Conservation (phyloP, 2,113 vertebrate genomes). For the Platysternon megacephalum region DNA sequence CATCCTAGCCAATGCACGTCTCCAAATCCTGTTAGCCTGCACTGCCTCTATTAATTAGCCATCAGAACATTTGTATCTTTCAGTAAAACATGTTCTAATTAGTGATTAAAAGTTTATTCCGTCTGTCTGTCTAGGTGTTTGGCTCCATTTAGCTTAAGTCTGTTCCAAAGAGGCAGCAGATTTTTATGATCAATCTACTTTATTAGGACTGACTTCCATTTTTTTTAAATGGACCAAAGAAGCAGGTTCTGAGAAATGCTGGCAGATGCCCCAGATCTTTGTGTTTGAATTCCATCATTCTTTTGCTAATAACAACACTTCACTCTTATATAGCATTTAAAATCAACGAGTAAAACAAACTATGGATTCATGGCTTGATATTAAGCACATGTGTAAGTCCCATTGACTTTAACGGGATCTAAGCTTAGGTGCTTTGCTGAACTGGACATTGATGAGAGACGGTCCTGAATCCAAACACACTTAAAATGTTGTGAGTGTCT, state of each 20-base stretch:
- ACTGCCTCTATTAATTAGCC: background rate
- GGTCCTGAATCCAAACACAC: fast-evolving
- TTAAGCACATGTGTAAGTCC: background rate
- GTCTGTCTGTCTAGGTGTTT: background rate
- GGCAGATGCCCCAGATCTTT: no score
- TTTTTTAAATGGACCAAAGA: background rate
- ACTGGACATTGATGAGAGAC: background rate
- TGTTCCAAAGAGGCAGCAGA: background rate
- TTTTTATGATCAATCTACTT: background rate
- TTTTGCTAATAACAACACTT: background rate
- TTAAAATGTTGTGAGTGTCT: background rate
- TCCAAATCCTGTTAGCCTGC: background rate
- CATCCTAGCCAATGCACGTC: fast-evolving
- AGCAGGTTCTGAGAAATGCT: background rate
- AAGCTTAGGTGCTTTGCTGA: background rate
- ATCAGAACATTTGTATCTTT: fast-evolving
- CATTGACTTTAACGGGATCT: background rate
- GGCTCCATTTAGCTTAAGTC: background rate
- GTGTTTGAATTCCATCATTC: background rate
- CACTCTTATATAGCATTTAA: background rate
- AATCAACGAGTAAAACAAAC: background rate
- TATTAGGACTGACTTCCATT: background rate
- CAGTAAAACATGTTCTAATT: fast-evolving
- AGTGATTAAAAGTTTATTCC: background rate
- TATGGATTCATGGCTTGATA: background rate